Percentiles rank a stretch among this genome's conserved stretches.
phyloP scores from a whole-genome alignment of 2,797 vertebrate species.

The Pantherophis vulpinus region DNA sequence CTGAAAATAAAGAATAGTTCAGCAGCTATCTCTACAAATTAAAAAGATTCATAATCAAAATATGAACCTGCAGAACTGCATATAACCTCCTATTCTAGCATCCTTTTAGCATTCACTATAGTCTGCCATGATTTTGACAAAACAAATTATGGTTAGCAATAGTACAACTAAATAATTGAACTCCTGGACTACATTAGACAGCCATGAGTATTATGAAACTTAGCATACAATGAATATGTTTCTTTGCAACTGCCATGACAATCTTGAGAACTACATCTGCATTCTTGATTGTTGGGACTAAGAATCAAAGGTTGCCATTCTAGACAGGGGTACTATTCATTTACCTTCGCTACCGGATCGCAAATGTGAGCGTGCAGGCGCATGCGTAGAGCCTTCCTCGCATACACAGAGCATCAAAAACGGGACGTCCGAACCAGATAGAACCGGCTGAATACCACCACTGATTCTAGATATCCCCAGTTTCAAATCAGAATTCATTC shows the following conservation, averaged over 20 bases:
- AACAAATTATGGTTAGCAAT: background rate
- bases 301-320: background rate
- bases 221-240: background rate
- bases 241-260: background rate
- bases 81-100: background rate
- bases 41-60: slow-evolving; percentile 17
- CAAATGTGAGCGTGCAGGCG: too few species aligned
- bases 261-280: background rate
- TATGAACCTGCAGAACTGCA: background rate
- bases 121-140: background rate
- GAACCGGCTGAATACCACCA: too few species aligned
- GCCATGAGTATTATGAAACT: background rate
- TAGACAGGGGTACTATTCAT: background rate
- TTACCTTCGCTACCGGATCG: too few species aligned
- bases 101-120: background rate
- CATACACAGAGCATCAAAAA: too few species aligned
- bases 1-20: background rate
- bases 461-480: background rate
- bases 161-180: background rate
- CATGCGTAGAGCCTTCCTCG: too few species aligned
- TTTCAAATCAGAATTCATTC: background rate
- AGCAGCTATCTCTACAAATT: background rate
- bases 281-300: background rate
- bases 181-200: background rate
- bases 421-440: too few species aligned